Evolutionary conservation across 2,888 invertebrate genomes (phyloP).

Genomic region (Agrotis exclamationis): DNA sequence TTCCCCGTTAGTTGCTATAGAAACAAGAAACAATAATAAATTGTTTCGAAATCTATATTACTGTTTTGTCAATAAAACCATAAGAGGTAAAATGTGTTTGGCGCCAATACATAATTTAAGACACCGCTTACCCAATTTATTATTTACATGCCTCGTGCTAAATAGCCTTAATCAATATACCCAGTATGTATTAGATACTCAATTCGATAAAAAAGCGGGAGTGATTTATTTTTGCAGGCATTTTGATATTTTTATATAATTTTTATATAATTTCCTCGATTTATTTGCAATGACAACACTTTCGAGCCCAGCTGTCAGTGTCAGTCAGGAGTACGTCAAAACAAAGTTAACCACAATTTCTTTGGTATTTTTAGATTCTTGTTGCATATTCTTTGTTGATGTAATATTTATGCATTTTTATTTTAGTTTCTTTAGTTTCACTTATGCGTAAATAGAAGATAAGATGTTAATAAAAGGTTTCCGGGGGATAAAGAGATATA

Average conservation of each 20-base stretch:
- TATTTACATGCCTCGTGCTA: too few species aligned
- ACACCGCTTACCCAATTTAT: too few species aligned
- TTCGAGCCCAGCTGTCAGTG: neutral
- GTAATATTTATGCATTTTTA: slow-evolving; percentile 21
- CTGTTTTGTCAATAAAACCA: neutral
- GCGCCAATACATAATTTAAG: neutral
- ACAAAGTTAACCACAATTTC: slow-evolving; percentile 32
- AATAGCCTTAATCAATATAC: too few species aligned
- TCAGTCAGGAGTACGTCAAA: slow-evolving; percentile 50
- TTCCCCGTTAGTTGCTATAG: slow-evolving; percentile 33
- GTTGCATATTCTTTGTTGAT: slow-evolving; percentile 35
- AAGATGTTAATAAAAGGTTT: slow-evolving; percentile 72
- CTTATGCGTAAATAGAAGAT: slow-evolving; percentile 19
- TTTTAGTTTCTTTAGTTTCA: slow-evolving; percentile 20
- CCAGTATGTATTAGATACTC: too few species aligned
- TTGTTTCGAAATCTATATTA: slow-evolving; percentile 21
- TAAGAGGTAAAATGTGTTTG: neutral
- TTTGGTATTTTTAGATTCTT: slow-evolving; percentile 61
- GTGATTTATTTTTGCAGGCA: neutral
- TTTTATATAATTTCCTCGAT: neutral
- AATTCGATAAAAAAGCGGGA: neutral
- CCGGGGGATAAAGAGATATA: slow-evolving; percentile 53
- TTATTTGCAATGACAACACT: slow-evolving; percentile 35
- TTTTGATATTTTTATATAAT: neutral
- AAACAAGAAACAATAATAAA: slow-evolving; percentile 13